Base-by-base conservation (phyloP, 1,140 invertebrate genomes). In the Laupala kohalensis region DNA sequence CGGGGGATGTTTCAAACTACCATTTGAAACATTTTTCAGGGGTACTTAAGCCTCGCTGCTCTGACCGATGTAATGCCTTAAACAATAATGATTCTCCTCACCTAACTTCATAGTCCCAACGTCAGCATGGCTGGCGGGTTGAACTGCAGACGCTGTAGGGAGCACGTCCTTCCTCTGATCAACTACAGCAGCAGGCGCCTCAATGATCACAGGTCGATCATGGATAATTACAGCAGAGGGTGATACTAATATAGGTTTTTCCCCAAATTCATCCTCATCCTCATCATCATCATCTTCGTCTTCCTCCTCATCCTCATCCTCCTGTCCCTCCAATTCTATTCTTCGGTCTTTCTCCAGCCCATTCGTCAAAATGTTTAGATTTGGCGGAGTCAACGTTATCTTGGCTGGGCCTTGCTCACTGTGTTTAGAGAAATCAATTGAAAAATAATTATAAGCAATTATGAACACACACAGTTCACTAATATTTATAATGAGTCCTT, bases 261-360 rank as follows among this genome's bases (percentile, higher is more conserved):
- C 69, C 6, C 19, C 72, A 27, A 64, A 27, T 29, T 74, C 67
- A 23, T 25, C 66, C 5, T 74, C 70, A 19, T 63, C 73, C 23
- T 66, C 71, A 37, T 76, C 71, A 23, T 73, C 71, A 28, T 30
- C 64, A 4, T 73, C 67, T 3, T 72, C 71, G 6, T 73, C 73
- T 28, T 70, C 67, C 12, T 74, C 71, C 29, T 76, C 69, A 24
- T 72, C 65, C 23, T 73, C 71, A 15, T 70, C 72, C 0, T 73
- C 72, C 30, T 73, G 69, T 23, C 64, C 53, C 2, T 70, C 68
- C 37, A 3, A 25, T 28, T 0, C 24, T 70, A 25, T n/a, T 15
- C 62, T 70, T 9, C 15, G 26, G 2, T 29, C 26, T 13, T 64
- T 19, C 1, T 26, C 62, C 24, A 28, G 13, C 25, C 27, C 24